These are phyloP conservation scores for Pseudomyrmex sp. DNA, from an alignment of 1,140 invertebrate genomes.

Conservation along the genomic window DNA sequence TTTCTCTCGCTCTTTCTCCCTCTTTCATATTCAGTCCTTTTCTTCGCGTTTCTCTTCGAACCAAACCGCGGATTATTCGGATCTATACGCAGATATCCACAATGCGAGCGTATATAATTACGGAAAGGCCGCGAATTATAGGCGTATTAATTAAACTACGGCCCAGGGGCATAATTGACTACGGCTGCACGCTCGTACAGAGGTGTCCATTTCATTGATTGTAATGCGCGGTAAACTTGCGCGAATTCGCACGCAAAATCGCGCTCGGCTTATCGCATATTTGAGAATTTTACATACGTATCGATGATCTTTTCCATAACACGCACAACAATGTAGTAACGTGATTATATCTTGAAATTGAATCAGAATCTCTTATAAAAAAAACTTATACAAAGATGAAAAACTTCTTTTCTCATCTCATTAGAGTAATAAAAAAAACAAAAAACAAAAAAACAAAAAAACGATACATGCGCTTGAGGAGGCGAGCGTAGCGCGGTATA, in stretches of 20 bases:
- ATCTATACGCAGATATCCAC: conserved; percentile 38
- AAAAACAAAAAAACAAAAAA: conserved; percentile 13
- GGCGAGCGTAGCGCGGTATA: conserved; percentile 6
- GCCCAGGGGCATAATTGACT: conserved; percentile 50
- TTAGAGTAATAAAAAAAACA: background rate
- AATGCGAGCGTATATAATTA: conserved; percentile 63
- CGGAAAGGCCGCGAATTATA: conserved; percentile 63
- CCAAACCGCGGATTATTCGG: conserved; percentile 48
- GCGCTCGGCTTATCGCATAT: conserved; percentile 15
- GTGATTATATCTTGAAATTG: too few species aligned
- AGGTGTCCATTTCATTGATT: conserved; percentile 74
- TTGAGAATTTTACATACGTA: conserved; percentile 14
- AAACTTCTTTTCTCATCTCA: background rate
- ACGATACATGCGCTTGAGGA: background rate
- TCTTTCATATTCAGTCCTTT: background rate
- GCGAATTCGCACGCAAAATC: conserved; percentile 54
- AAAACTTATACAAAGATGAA: background rate
- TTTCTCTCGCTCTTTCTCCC: conserved; percentile 13
- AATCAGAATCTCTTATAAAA: too few species aligned
- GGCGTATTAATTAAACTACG: conserved; percentile 64
- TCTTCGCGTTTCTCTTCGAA: background rate
- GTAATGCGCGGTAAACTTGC: conserved; percentile 65
- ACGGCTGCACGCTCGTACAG: conserved; percentile 16
- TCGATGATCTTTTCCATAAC: background rate
- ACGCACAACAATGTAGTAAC: background rate